Conservation (phyloP, 2,888 invertebrate genomes). For the Sphaerophoria taeniata region DNA sequence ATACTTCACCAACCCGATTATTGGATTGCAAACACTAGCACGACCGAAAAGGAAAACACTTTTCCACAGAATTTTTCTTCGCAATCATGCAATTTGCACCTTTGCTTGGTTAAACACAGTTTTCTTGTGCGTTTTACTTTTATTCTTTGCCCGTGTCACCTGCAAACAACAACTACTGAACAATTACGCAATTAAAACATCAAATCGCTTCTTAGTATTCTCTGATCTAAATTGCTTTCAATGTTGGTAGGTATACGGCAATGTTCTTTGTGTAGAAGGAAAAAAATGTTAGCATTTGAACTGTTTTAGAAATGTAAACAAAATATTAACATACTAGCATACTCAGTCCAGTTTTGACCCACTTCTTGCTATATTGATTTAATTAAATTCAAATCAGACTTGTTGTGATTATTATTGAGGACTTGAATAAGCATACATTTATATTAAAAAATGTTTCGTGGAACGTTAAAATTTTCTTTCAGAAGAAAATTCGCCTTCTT, state of each 20-base stretch:
- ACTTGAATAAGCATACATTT: too few relatives aligned
- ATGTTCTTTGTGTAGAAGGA: conserved; percentile 22
- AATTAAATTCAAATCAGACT: too few relatives aligned
- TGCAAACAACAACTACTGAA: not conserved
- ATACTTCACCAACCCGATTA: conserved; percentile 29
- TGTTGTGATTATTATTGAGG: too few relatives aligned
- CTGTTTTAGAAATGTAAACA: too few relatives aligned
- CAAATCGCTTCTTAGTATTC: conserved; percentile 51
- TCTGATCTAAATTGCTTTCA: conserved; percentile 64
- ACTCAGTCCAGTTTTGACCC: too few relatives aligned
- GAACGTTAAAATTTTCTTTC: too few relatives aligned
- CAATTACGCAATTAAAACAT: conserved; percentile 58
- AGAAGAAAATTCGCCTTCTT: too few relatives aligned
- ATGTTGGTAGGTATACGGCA: not conserved
- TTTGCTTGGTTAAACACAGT: conserved; percentile 54
- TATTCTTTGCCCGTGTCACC: not conserved
- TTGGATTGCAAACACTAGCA: conserved; percentile 55
- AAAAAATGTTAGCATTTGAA: conserved; percentile 9
- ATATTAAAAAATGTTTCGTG: too few relatives aligned
- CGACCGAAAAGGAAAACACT: conserved; percentile 48
- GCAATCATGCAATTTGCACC: conserved; percentile 57
- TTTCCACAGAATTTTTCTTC: conserved; percentile 33
- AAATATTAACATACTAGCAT: too few relatives aligned
- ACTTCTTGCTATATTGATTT: too few relatives aligned
- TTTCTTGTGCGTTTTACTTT: conserved; percentile 6